Evolutionary conservation across 2,888 invertebrate genomes (phyloP), one percentile per base, ranked within the genome.

Genomic region (Lumbricus terrestris): DNA sequence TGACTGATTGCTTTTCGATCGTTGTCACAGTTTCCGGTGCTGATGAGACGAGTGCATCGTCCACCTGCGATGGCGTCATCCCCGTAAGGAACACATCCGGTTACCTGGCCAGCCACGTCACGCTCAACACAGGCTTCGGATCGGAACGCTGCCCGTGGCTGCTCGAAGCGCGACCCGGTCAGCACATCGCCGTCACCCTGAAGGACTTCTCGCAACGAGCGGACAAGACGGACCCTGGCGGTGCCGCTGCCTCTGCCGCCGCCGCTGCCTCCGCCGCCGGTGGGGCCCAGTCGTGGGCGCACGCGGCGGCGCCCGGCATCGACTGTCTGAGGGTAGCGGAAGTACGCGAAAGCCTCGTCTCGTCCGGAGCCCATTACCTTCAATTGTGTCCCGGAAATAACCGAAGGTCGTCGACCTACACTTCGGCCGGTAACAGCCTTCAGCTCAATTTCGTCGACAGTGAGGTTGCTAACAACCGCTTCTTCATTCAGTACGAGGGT

Each of bases 81-180:
- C 85, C 85, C 35, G 34, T 85, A 8, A 85, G 85, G 35, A 37
- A 85, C 85, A 85, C 88, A 16, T 47, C 88, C 34, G 40, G 88
- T 3, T 88, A 88, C 40, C n/a, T 42, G 47, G 37, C 90, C 42
- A 83, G 90, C 33, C 82, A 42, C 47, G 42, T 90, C 33, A 42
- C 42, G 42, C 34, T 47, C 33, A 88, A 90, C 33, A 90, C 47
- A 23, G 90, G 90, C 85, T 34, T 90, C 40, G 90, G 90, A 88
- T 85, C 85, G 33, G 90, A 90, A 40, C 42, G 47, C 33, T 90
- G 90, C 35, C 90, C 90, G 42, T 90, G 90, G 90, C 47, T 85
- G 29, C n/a, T 90, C 34, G 90, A 90, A 34, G 85, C 88, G 34
- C 40, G 82, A 88, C 34, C 40, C 16, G 88, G 85, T n/a, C 90